Base-by-base conservation (phyloP, 2,113 vertebrate species). In the Notothenia coriiceps region DNA sequence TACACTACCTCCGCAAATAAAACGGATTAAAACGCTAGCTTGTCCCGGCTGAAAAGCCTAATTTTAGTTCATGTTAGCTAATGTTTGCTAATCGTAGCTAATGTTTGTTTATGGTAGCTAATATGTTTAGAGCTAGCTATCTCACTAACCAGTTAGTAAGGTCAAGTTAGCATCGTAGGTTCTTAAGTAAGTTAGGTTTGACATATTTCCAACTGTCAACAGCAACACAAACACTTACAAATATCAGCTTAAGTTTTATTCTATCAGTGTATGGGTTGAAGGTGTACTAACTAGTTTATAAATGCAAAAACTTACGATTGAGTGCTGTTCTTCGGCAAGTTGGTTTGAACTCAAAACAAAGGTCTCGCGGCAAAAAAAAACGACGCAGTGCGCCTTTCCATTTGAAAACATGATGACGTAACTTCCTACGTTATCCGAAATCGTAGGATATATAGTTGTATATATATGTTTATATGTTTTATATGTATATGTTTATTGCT, bases 221-320 rank as follows among this genome's bases (percentile, higher is more conserved):
- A 5, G 33, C 0, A 20, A 57, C 5, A 10, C 10, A 3, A 0
- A 4, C 13, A 1, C 10, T 1, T 47, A 6, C 1, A 18, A 20
- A 6, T 33, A 8, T 11, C 20, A 40, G 0, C 10, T 25, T 10
- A 1, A 0, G 1, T 44, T 50, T 12, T 17, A 43, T 40, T 12
- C 1, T 4, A 13, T 1, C 33, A 2, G 15, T 29, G 13, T 3
- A 13, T n/a, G 1, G 0, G 0, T 6, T 25, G 35, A 20, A 11
- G 0, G 5, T 3, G 2, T 10, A 4, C 20, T 14, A n/a, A n/a
- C 7, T 14, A 1, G 4, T 62, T 17, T 2, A 1, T 6, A 18
- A 66, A 22, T 33, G 35, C 3, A 12, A 4, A 3, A 46, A 76
- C 54, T 55, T 78, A 82, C 52, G 13, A 3, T 33, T 7, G 10